Conservation (phyloP, 2,797 vertebrate genomes). For the Propithecus perrieri region DNA sequence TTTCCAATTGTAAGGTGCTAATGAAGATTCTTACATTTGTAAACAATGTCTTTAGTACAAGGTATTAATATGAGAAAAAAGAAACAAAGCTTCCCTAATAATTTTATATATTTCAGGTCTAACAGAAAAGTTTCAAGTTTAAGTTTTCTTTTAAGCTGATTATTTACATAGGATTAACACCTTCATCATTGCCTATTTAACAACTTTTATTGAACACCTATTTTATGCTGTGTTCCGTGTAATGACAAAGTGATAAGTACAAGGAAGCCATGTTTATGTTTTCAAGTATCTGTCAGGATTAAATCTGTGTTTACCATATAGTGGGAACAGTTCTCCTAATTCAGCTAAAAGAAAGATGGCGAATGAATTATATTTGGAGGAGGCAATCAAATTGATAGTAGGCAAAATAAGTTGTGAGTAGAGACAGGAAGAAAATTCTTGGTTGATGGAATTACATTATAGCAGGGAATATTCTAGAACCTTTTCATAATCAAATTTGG, state of each 20-base stretch:
- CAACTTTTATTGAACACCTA: not conserved
- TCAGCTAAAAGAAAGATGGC: not conserved
- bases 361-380: not conserved
- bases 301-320: not conserved
- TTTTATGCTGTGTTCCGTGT: not conserved
- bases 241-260: not conserved
- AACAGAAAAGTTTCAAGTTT: not conserved
- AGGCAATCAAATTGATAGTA: not conserved
- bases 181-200: not conserved
- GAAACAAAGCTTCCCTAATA: not conserved
- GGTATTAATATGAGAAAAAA: not conserved
- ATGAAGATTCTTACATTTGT: not conserved
- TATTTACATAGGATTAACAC: not conserved
- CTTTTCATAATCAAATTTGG: not conserved
- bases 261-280: conserved; percentile 39
- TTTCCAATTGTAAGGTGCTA: not conserved
- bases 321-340: not conserved
- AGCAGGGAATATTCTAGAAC: not conserved
- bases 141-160: not conserved
- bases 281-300: not conserved
- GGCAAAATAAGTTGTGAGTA: not conserved
- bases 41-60: not conserved
- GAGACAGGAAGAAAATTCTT: not conserved
- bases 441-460: not conserved
- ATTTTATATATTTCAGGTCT: not conserved